phyloP scores from a whole-genome alignment of 2,113 vertebrate species.

The Ammodytes dubius region DNA sequence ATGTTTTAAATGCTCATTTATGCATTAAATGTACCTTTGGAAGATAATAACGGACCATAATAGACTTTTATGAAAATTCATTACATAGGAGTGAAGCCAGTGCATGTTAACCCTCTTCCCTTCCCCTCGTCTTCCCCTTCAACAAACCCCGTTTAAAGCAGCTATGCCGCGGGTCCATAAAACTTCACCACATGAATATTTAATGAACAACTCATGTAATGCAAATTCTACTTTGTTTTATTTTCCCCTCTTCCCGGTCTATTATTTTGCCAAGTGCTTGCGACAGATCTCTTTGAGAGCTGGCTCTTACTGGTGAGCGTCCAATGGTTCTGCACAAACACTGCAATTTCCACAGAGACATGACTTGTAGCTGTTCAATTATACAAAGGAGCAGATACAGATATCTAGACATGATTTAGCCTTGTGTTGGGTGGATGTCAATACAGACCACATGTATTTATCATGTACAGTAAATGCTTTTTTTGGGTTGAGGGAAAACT shows the following conservation, averaged over 20 bases:
- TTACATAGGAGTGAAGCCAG: slow-evolving; percentile 54
- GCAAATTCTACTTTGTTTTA: slow-evolving; percentile 79
- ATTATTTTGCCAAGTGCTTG: slow-evolving; percentile 65
- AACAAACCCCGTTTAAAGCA: slow-evolving; percentile 57
- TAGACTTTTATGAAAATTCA: slow-evolving; percentile 77
- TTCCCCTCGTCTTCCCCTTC: slow-evolving; percentile 44
- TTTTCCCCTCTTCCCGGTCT: slow-evolving; percentile 63
- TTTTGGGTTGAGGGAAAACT: slow-evolving; percentile 22
- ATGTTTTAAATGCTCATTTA: slow-evolving; percentile 79
- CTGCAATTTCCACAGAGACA: not conserved
- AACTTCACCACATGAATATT: slow-evolving; percentile 77
- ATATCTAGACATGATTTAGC: slow-evolving; percentile 51
- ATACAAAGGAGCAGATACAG: slow-evolving; percentile 8
- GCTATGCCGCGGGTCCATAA: slow-evolving; percentile 63
- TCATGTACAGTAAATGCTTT: slow-evolving; percentile 28
- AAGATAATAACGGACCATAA: slow-evolving; percentile 73
- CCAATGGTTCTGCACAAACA: slow-evolving; percentile 32
- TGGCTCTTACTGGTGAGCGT: slow-evolving; percentile 16
- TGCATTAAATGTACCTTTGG: slow-evolving; percentile 71
- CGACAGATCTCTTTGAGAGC: slow-evolving; percentile 25
- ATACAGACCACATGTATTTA: slow-evolving; percentile 52
- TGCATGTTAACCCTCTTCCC: slow-evolving; percentile 32
- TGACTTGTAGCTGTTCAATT: slow-evolving; percentile 24
- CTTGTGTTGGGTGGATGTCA: slow-evolving; percentile 16
- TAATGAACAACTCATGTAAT: slow-evolving; percentile 79